Evolutionary conservation across 2,113 vertebrate species (phyloP), one percentile per base, ranked within the genome.

Genomic region (Callopanchax toddi): DNA sequence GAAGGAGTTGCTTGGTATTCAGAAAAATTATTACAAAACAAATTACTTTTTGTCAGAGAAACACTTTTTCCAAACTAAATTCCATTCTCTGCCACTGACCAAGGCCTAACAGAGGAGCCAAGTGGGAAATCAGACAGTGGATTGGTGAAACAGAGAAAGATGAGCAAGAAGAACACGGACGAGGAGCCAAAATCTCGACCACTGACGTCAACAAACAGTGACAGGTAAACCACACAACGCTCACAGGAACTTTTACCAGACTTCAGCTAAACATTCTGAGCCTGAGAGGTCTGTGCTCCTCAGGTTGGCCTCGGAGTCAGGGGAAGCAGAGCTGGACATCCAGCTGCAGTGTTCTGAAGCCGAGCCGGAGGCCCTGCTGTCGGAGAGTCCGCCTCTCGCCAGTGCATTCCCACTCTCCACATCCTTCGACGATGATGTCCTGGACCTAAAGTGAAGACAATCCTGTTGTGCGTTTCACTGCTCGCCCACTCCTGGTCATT

Each of bases 391-490:
- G 0, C 81, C 88, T 1, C 87, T 93, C 6, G 80, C 87, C 85
- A 88, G 67, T 59, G 90, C 90, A 2, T 96, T 96, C 67, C 88
- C 89, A 36, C 91, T 94, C 39, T 69, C 92, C 18, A 86, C 92
- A 11, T 94, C 94, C 62, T 96, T 94, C 0, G 95, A 96, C 39
- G 97, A 99, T 87, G 96, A 97, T 67, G 79, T 94, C 71, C 86
- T 98, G 87, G 97, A 98, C 87, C 91, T 99, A 81, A 99, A 99
- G 88, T 99, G 94, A 96, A 86, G 89, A 89, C 86, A 91, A 86
- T 92, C 89, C 62, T 87, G 76, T 59, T 63, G 53, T 87, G 84
- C 84, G 80, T 70, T 67, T 78, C 58, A 62, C 70, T 67, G 46
- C 60, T 74, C 62, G 2, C 40, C 58, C 52, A 26, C 59, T 53